Evolutionary conservation across 2,797 vertebrate genomes (phyloP).

Genomic region (Oryzias dopingdopingensis): DNA sequence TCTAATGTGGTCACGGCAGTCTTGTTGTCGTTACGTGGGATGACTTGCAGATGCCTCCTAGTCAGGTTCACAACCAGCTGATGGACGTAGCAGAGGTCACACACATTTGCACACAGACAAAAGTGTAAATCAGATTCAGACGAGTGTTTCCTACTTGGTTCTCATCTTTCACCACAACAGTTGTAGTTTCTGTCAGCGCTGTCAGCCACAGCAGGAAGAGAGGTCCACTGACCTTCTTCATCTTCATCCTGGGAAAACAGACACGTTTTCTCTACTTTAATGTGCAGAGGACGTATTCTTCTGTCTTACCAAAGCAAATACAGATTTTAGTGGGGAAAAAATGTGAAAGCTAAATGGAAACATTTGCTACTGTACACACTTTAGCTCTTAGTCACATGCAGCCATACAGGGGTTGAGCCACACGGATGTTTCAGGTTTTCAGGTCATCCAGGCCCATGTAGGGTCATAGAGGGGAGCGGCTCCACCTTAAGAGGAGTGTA

Average conservation of each 20-base stretch:
- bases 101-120: neutral
- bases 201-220: slow-evolving; percentile 34
- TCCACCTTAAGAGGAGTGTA: no score
- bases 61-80: slow-evolving; percentile 42
- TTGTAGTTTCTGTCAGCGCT: neutral
- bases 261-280: neutral
- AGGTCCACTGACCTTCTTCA: slow-evolving; percentile 2
- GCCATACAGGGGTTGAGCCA: no score
- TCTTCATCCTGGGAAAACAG: slow-evolving; percentile 16
- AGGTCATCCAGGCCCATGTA: no score
- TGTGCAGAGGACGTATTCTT: neutral
- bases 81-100: neutral
- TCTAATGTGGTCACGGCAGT: slow-evolving; percentile 25
- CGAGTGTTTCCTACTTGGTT: slow-evolving; percentile 12
- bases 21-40: slow-evolving; percentile 47
- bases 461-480: no score
- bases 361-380: no score
- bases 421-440: no score
- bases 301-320: no score
- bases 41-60: slow-evolving; percentile 51
- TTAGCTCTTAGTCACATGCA: no score
- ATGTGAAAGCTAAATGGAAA: no score
- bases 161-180: neutral
- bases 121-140: neutral
- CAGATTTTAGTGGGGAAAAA: no score